Percentiles rank a stretch among this genome's conserved stretches.
Evolutionary conservation across 2,797 vertebrate genomes (phyloP).

Genomic region (Oreochromis mossambicus): DNA sequence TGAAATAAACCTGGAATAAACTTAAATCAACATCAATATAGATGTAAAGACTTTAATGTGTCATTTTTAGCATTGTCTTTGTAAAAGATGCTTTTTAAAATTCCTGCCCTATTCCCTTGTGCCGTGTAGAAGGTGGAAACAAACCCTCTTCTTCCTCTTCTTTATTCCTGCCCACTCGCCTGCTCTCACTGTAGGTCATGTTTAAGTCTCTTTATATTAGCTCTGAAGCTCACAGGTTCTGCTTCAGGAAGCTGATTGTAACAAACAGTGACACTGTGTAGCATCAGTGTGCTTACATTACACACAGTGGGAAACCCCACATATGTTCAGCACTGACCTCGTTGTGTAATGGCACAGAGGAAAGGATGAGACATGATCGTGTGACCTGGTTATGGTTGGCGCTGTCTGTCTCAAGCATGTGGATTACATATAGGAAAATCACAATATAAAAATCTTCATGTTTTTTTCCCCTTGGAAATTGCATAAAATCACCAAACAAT

Average conservation of each 20-base stretch:
- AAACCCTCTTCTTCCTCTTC: not conserved
- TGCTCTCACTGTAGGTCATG: not conserved
- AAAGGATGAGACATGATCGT: not conserved
- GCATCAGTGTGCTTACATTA: not conserved
- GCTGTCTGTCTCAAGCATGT: not conserved
- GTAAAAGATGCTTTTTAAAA: not conserved
- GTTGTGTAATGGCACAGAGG: not conserved
- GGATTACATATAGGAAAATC: fast-evolving
- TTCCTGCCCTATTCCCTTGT: fast-evolving
- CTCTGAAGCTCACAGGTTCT: not conserved
- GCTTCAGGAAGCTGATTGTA: not conserved
- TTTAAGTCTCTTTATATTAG: fast-evolving
- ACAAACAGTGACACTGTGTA: not conserved
- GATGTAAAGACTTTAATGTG: not conserved
- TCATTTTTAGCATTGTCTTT: not conserved
- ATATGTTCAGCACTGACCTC: not conserved
- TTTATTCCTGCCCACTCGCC: not conserved
- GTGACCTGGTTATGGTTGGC: not conserved
- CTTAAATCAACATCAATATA: not conserved
- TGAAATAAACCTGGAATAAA: not conserved
- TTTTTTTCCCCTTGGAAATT: fast-evolving
- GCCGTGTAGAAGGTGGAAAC: not conserved
- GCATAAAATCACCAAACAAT: not conserved
- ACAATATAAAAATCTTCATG: fast-evolving
- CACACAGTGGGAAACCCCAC: not conserved